A percentile compares a stretch with the other conserved stretches of the same genome.
Evolutionary conservation across 1,140 invertebrate genomes (phyloP).

Genomic region (Hydropsyche tenuis): DNA sequence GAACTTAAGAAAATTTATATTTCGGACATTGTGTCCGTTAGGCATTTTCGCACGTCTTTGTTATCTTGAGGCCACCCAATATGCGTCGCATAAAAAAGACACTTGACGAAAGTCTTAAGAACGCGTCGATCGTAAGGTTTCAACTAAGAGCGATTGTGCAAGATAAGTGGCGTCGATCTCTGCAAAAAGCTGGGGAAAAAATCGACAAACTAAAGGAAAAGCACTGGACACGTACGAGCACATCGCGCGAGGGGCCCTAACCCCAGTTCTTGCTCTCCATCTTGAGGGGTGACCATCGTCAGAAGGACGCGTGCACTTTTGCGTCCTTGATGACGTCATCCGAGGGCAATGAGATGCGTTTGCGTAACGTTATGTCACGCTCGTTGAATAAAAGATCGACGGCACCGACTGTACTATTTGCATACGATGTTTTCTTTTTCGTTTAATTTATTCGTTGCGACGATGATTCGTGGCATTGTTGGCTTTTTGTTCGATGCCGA

Average conservation of each 20-base stretch:
- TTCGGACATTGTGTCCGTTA: too few relatives aligned
- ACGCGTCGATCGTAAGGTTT: conserved; percentile 1
- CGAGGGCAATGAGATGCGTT: not conserved
- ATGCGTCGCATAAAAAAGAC: conserved; percentile 1
- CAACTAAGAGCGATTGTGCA: conserved; percentile 14
- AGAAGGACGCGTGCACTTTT: not conserved
- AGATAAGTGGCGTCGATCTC: conserved; percentile 10
- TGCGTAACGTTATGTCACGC: not conserved
- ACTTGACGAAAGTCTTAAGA: not conserved
- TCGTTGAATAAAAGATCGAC: not conserved
- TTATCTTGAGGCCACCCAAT: too few relatives aligned
- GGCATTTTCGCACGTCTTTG: too few relatives aligned
- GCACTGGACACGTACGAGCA: too few relatives aligned
- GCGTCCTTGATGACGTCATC: conserved; percentile 23
- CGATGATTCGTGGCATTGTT: too few relatives aligned
- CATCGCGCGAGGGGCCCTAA: not conserved
- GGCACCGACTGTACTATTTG: too few relatives aligned
- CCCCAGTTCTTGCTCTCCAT: not conserved
- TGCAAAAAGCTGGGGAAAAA: not conserved
- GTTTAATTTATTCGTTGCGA: too few relatives aligned
- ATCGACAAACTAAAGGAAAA: not conserved
- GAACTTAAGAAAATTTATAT: too few relatives aligned
- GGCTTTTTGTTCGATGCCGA: too few relatives aligned
- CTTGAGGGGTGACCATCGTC: conserved; percentile 2
- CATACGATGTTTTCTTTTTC: too few relatives aligned